Percentiles rank a stretch among this genome's conserved stretches.
Evolutionary conservation across 1,140 invertebrate species (phyloP).

Genomic region (Steinernema khuongi): DNA sequence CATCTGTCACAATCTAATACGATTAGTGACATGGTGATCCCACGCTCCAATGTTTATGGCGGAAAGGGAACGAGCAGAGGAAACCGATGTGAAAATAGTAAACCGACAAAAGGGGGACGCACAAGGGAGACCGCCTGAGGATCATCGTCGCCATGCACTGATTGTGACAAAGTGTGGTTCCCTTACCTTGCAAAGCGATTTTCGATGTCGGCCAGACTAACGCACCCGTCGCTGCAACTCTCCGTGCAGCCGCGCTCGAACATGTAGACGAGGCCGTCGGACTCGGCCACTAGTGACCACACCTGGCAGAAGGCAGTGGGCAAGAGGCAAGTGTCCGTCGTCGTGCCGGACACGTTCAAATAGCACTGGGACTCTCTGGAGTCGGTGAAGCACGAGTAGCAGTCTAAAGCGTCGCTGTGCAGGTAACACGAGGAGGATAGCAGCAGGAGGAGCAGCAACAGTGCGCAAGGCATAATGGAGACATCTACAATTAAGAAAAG

Average conservation of each 20-base stretch:
- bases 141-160: no score
- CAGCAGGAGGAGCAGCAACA: background rate
- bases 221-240: constrained; percentile 6
- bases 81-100: no score
- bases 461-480: background rate
- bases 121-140: no score
- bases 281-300: constrained; percentile 11
- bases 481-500: constrained; percentile 7
- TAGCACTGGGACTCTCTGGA: background rate
- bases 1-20: no score
- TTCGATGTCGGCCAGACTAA: background rate
- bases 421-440: background rate
- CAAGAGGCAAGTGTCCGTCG: background rate
- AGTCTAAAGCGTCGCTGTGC: background rate
- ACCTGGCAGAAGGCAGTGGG: background rate
- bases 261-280: constrained; percentile 12
- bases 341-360: background rate
- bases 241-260: constrained; percentile 2
- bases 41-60: no score
- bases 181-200: constrained; percentile 6
- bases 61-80: no score
- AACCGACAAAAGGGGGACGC: no score
- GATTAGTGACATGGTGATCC: no score
- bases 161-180: background rate
- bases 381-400: background rate